Conservation (phyloP, 2,888 invertebrate species). For the Danaus chrysippus region DNA sequence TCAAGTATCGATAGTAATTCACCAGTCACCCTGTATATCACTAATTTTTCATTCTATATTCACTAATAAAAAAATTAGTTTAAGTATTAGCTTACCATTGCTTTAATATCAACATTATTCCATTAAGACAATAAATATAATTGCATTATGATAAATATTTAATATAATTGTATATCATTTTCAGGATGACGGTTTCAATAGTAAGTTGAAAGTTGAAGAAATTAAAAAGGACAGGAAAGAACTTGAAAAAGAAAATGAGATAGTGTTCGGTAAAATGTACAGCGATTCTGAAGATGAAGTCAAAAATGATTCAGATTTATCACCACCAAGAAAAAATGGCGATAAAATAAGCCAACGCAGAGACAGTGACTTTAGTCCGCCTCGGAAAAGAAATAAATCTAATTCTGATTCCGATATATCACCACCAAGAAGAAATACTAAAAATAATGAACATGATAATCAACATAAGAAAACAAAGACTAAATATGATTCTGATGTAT, state of each 20-base stretch:
- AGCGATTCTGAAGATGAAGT: constrained; percentile 71
- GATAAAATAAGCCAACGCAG: constrained; percentile 32
- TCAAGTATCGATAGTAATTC: no score
- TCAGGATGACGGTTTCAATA: constrained; percentile 74
- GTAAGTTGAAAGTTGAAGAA: constrained; percentile 67
- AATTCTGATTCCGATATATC: constrained; percentile 28
- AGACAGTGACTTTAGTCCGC: constrained; percentile 64
- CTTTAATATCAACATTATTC: no score
- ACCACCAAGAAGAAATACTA: constrained; percentile 40
- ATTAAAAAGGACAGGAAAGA: constrained; percentile 60
- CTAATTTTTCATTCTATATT: no score
- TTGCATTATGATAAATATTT: neutral
- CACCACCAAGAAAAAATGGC: constrained; percentile 39
- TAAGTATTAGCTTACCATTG: no score
- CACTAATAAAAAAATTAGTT: no score
- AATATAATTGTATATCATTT: constrained; percentile 26
- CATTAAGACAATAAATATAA: no score
- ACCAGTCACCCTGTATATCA: no score
- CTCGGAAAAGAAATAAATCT: constrained; percentile 39
- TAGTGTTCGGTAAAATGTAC: constrained; percentile 73
- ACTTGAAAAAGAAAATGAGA: constrained; percentile 63
- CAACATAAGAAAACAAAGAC: neutral
- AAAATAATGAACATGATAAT: constrained; percentile 13
- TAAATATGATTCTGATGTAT: constrained; percentile 39
- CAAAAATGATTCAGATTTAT: constrained; percentile 50